These are phyloP conservation scores for Diabrotica virgifera DNA, from an alignment of 1,140 invertebrate genomes.

Conservation along the genomic window DNA sequence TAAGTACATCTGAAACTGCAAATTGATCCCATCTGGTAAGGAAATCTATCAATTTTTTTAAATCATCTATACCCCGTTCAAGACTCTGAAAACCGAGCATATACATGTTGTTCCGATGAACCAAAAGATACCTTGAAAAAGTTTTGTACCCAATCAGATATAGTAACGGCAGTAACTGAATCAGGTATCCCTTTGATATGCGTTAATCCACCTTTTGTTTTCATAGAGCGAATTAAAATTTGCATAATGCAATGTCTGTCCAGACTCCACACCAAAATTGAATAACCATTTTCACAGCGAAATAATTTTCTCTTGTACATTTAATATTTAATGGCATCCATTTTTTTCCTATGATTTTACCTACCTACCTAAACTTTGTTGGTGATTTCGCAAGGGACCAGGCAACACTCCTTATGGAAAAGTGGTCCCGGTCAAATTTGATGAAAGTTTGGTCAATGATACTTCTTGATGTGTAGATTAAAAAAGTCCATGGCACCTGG, in stretches of 20 bases:
- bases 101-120: background rate
- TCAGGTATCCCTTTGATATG: background rate
- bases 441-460: no score
- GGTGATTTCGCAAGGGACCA: no score
- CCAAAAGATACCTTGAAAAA: conserved; percentile 8
- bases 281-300: background rate
- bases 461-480: no score
- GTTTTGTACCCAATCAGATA: conserved; percentile 1
- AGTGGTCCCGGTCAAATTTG: no score
- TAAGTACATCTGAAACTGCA: background rate
- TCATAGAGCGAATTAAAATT: conserved; percentile 4
- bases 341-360: conserved; percentile 11
- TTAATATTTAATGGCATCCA: conserved; percentile 6
- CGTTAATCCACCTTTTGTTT: conserved; percentile 4
- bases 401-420: no score
- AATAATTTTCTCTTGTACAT: conserved; percentile 12
- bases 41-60: background rate
- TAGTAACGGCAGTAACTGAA: background rate
- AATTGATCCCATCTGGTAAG: background rate
- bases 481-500: no score
- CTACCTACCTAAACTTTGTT: no score
- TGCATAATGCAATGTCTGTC: conserved; percentile 16
- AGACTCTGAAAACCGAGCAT: background rate
- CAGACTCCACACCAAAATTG: conserved; percentile 13
- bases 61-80: background rate